Conservation (phyloP, 2,113 vertebrate species). For the Bungarus multicinctus region DNA sequence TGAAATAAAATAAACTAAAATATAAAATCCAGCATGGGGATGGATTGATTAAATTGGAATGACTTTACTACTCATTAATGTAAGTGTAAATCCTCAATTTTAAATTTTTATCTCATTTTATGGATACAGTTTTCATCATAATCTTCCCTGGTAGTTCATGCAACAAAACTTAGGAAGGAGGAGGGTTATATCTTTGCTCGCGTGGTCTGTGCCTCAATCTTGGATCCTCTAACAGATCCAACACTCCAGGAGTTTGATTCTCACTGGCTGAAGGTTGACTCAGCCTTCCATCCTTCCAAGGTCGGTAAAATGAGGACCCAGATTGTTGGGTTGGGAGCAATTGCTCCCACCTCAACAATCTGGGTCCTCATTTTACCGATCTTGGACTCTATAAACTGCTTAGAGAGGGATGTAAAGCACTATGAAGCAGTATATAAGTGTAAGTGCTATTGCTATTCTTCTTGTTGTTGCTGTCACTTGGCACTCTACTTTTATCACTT, state of each 20-base stretch:
- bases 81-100: background rate
- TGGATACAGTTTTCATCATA: background rate
- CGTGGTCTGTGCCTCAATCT: background rate
- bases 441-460: background rate
- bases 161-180: background rate
- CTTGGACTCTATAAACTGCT: background rate
- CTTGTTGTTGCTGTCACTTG: background rate
- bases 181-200: background rate
- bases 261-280: background rate
- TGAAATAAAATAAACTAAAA: too few relatives aligned
- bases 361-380: too few relatives aligned
- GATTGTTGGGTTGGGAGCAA: too few relatives aligned
- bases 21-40: background rate
- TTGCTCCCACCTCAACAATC: too few relatives aligned
- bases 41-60: background rate
- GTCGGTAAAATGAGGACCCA: background rate
- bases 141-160: background rate
- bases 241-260: background rate
- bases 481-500: background rate
- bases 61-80: background rate
- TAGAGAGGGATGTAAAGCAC: background rate
- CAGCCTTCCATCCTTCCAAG: background rate
- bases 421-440: background rate
- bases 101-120: background rate
- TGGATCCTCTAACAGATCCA: background rate